Evolutionary conservation across 2,888 invertebrate genomes (phyloP), one percentile per base, ranked within the genome.

Genomic region (Chironomus riparius): DNA sequence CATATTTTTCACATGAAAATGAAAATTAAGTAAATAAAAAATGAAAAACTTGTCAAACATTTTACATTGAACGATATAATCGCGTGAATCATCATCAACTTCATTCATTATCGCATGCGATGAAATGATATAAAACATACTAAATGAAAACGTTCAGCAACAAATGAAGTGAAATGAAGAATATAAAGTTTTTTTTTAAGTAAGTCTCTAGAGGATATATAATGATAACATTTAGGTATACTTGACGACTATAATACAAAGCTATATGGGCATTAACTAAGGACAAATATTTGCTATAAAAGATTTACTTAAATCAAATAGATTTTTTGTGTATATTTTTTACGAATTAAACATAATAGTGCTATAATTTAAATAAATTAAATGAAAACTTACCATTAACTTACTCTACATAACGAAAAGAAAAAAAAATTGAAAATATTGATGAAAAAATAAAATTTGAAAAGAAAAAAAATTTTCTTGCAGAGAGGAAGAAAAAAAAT

Each of bases 251-350:
- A 47, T 47, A 24, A 73, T 73, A 73, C 72, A 81, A 80, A 81
- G 82, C 82, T 82, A 82, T 84, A 84, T 84, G 84, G 84, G 84
- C 84, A 83, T 80, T 80, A 78, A 77, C 74, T 77, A 74, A 76
- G 68, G 68, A 69, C 68, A 76, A 68, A 77, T 77, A 76, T 73
- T 73, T 73, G 72, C 72, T 61, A 38, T 71, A 71, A 68, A 68
- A 13, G 18, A 56, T 24, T 71, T 71, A 56, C 56, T 56, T 56
- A 56, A 56, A 56, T 7, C n/a, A 56, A 56, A 71, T 24, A 50
- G 50, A 47, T 68, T 28, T 71, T 71, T 71, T 56, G 71, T 71
- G 71, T 71, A 71, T 50, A 71, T 71, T 71, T 71, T 71, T 56
- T 71, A 71, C 71, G 22, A 56, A 47, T 28, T 21, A 65, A 65